These are phyloP conservation scores for Regulus satrapa DNA, from an alignment of 2,113 vertebrate genomes.

Conservation along the genomic window DNA sequence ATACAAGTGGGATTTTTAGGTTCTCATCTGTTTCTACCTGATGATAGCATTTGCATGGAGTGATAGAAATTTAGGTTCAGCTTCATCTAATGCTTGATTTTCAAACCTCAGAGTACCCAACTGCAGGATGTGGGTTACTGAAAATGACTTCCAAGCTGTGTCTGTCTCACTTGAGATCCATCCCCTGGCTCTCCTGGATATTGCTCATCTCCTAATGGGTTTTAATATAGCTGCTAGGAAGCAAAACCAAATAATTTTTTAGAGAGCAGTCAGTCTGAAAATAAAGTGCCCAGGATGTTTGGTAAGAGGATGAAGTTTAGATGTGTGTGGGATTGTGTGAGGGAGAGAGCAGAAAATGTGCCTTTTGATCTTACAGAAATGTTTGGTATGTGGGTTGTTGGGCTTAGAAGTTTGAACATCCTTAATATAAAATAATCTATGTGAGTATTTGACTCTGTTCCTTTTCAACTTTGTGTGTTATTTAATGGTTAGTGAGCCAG, in stretches of 20 bases:
- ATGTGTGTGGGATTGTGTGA: constrained; percentile 13
- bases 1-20: background rate
- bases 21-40: background rate
- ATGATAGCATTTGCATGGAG: background rate
- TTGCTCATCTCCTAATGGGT: background rate
- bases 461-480: background rate
- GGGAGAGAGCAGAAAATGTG: constrained; percentile 7
- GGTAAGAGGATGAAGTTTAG: background rate
- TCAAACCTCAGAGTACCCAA: background rate
- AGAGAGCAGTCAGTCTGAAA: background rate
- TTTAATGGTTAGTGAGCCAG: constrained; percentile 11
- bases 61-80: background rate
- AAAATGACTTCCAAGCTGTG: background rate
- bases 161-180: background rate
- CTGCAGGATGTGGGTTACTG: background rate
- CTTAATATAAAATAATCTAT: constrained; percentile 46
- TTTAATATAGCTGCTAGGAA: background rate
- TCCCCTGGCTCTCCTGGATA: background rate
- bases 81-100: background rate
- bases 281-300: background rate
- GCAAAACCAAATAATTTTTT: background rate
- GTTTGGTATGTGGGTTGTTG: constrained; percentile 35
- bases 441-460: constrained; percentile 20
- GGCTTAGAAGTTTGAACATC: constrained; percentile 6
- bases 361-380: constrained; percentile 44